phyloP scores from a whole-genome alignment of 1,140 invertebrate species.

The Pectinophora gossypiella region DNA sequence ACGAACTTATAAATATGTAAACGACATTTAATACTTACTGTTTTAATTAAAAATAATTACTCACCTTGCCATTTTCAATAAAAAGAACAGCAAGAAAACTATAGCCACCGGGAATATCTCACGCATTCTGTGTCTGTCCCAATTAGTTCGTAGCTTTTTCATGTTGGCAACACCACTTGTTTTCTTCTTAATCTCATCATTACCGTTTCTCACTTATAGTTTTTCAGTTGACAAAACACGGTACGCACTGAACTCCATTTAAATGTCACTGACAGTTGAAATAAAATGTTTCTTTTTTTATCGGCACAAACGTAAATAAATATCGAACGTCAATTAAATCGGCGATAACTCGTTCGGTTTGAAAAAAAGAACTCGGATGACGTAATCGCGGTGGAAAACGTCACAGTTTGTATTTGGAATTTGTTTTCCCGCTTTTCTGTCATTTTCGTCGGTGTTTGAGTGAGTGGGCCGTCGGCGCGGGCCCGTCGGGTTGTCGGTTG shows the following conservation, averaged over 20 bases:
- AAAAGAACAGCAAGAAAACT: constrained; percentile 48
- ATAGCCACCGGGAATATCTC: constrained; percentile 38
- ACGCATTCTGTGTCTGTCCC: constrained; percentile 53
- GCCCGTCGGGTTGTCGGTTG: constrained; percentile 36
- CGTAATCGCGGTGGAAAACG: background rate
- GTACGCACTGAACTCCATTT: background rate
- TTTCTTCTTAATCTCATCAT: constrained; percentile 51
- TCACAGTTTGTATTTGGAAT: background rate
- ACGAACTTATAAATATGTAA: too few species aligned
- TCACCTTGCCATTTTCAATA: constrained; percentile 61
- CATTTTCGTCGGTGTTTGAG: constrained; percentile 27
- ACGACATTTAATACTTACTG: too few species aligned
- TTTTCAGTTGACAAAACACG: background rate
- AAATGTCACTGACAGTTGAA: constrained; percentile 22
- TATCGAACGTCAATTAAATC: constrained; percentile 2
- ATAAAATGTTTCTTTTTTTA: background rate
- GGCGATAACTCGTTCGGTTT: constrained; percentile 19
- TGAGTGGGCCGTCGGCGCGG: constrained; percentile 35
- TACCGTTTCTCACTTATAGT: constrained; percentile 27
- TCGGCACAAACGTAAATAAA: background rate
- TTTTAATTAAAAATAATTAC: constrained; percentile 16
- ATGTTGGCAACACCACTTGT: constrained; percentile 65
- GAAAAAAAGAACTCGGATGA: background rate
- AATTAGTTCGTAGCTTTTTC: constrained; percentile 34
- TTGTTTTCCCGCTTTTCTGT: constrained; percentile 12